Percentiles rank a stretch among this genome's conserved stretches.
Evolutionary conservation across 2,113 vertebrate species (phyloP).

Genomic region (Gobio gobio): DNA sequence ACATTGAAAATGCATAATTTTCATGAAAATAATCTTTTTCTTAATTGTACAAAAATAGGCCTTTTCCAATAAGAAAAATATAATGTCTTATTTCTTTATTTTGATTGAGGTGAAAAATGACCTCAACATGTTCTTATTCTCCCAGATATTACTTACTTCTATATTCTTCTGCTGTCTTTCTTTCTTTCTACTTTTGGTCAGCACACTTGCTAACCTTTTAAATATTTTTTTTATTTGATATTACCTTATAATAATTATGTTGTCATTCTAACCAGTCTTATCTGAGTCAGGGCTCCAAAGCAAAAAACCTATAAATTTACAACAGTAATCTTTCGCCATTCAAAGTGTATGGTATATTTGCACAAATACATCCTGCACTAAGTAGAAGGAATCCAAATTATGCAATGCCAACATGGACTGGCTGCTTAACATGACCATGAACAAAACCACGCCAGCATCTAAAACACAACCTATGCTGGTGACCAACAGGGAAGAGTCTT

Average conservation of each 20-base stretch:
- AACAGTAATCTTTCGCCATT: not conserved
- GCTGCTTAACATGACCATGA: not conserved
- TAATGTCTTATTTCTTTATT: no score
- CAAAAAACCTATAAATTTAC: not conserved
- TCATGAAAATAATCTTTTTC: no score
- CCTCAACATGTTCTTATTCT: not conserved
- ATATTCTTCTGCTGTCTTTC: not conserved
- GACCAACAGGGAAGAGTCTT: not conserved
- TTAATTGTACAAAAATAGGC: not conserved
- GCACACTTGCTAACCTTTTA: not conserved
- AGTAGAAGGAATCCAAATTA: not conserved
- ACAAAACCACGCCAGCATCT: not conserved
- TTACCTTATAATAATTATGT: not conserved
- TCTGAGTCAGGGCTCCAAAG: not conserved
- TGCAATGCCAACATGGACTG: not conserved
- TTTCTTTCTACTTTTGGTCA: not conserved
- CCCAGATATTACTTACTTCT: not conserved
- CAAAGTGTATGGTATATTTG: not conserved
- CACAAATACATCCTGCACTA: not conserved
- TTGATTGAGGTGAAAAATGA: not conserved
- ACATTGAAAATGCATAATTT: no score
- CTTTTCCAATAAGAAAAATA: not conserved
- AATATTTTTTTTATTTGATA: not conserved
- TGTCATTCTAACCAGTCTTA: not conserved
- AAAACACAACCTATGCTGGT: not conserved